Conservation (phyloP, 2,797 vertebrate genomes). For the Natrix natrix region DNA sequence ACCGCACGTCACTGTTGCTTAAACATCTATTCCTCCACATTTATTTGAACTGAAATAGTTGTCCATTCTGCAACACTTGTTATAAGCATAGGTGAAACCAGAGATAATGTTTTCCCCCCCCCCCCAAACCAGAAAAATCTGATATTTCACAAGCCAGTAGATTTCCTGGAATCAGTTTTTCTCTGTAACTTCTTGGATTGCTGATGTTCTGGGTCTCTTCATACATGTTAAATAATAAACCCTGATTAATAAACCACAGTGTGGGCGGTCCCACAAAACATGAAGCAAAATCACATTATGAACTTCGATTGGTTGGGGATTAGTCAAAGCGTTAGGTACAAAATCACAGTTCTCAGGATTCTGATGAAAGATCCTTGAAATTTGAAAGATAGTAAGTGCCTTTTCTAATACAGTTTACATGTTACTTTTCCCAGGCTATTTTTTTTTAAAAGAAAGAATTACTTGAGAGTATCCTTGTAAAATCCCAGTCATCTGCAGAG, state of each 20-base stretch:
- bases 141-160: neutral
- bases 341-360: neutral
- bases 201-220: neutral
- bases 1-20: no score
- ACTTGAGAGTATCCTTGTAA: slow-evolving; percentile 11
- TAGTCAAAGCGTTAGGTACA: neutral
- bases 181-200: neutral
- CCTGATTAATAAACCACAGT: neutral
- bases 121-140: neutral
- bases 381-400: neutral
- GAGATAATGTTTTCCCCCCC: no score
- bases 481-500: neutral
- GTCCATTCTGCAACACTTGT: neutral
- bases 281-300: neutral
- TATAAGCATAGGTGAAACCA: neutral
- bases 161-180: neutral
- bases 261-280: neutral
- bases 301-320: neutral
- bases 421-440: neutral
- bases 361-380: neutral
- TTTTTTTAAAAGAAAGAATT: neutral
- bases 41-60: neutral
- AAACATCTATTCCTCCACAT: neutral
- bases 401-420: neutral
- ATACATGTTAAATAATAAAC: neutral